Base-by-base conservation (phyloP, 2,888 invertebrate species). In the Halictus quadricinctus region DNA sequence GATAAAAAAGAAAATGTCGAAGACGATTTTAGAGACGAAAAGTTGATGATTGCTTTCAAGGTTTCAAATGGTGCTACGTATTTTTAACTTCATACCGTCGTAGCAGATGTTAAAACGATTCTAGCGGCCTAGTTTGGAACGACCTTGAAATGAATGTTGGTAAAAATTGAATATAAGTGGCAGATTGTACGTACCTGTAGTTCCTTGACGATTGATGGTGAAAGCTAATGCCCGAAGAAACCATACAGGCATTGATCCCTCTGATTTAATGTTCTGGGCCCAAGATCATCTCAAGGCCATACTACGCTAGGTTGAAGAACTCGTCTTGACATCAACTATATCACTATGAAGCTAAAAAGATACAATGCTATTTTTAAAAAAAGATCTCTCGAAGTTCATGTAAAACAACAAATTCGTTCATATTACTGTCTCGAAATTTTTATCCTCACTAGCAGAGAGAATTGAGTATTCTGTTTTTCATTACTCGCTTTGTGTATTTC, bases 1-100 rank as follows among this genome's bases (percentile, higher is more conserved):
- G 10, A n/a, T 12, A 64, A 64, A 18, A 64, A 8, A n/a, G 36
- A 36, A 54, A 12, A 58, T 58, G 58, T 58, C 21, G 12, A n/a
- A 58, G n/a, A 58, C n/a, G n/a, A 58, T 58, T 58, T 58, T n/a
- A 58, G 58, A 58, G 58, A 58, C n/a, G 58, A n/a, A 58, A n/a
- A 12, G 58, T 12, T n/a, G 58, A n/a, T 21, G 58, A 58, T n/a
- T 58, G 58, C 5, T n/a, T n/a, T n/a, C 12, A n/a, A 58, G 8
- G n/a, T 58, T 58, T n/a, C n/a, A 21, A 58, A n/a, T 58, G n/a
- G 4, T n/a, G 58, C n/a, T 58, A 58, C n/a, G n/a, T 58, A 58
- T 58, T 58, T 58, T n/a, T 58, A 58, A n/a, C 58, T 58, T 58
- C 58, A n/a, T 58, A n/a, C 58, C n/a, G 12, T n/a, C n/a, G 58